Percentiles rank a stretch among this genome's conserved stretches.
Evolutionary conservation across 2,113 vertebrate species (phyloP).

Genomic region (Archilochus colubris): DNA sequence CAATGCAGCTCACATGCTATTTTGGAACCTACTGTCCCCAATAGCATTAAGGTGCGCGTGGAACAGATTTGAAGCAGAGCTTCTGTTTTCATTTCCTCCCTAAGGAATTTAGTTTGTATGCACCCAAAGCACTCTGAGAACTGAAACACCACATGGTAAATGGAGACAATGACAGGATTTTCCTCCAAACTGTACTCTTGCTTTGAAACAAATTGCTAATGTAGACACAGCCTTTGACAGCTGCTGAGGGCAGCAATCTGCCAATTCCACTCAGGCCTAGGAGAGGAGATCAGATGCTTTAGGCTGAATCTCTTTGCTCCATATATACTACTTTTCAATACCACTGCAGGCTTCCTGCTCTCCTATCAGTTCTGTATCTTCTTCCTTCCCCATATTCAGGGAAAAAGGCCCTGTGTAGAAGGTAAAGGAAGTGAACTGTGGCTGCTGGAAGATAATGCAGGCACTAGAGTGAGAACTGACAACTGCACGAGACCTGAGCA

Average conservation of each 20-base stretch:
- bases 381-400: background rate
- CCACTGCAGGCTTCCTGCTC: background rate
- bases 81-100: constrained; percentile 23
- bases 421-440: background rate
- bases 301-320: background rate
- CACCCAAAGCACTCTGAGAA: constrained; percentile 8
- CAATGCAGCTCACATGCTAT: background rate
- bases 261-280: background rate
- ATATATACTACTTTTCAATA: background rate
- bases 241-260: background rate
- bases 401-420: background rate
- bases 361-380: background rate
- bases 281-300: background rate
- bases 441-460: background rate
- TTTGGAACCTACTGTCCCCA: constrained; percentile 19
- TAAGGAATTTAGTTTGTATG: constrained; percentile 13
- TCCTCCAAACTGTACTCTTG: background rate
- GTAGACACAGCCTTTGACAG: background rate
- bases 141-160: constrained; percentile 10
- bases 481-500: background rate
- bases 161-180: constrained; percentile 24
- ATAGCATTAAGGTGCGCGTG: constrained; percentile 9
- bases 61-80: constrained; percentile 8
- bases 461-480: background rate
- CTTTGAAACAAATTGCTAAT: background rate